Base-by-base conservation (phyloP, 2,797 vertebrate species). In the Sternarchorhynchus goeldii region DNA sequence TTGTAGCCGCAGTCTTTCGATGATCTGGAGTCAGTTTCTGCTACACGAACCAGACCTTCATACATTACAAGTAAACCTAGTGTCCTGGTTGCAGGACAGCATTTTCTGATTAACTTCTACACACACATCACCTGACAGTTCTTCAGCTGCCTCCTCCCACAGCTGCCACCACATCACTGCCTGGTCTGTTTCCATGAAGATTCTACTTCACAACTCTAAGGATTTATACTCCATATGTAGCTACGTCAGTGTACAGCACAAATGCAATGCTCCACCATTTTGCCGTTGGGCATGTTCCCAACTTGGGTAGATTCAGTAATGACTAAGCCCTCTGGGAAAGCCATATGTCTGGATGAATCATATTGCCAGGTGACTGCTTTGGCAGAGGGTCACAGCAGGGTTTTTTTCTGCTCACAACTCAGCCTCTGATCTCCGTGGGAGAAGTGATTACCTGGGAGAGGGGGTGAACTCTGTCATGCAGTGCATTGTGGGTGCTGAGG, bases 261-360 rank as follows among this genome's bases (percentile, higher is more conserved):
- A 66, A 45, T 5, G 58, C 66, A 64, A 25, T 18, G 20, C 32
- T 20, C 8, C 25, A 59, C 10, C 36, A 39, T 64, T 58, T 21
- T 6, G 63, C 31, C 73, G 50, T 39, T 39, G 58, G 73, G 59
- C 60, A 59, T 12, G n/a, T 5, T 57, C 64, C 59, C 41, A 72
- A 21, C 39, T 31, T 67, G 80, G 17, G 66, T 72, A 75, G 58
- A 76, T 81, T 76, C 58, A 81, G 64, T n/a, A 77, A 67, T 79
- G 56, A 79, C 31, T 82, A 82, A 82, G 41, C 71, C 64, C 68
- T 59, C 68, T 79, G 76, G 68, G 79, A 60, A 81, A 56, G 56
- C 75, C 69, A 77, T 83, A 76, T 76, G 73, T 81, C 73, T 71
- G 69, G 57, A 79, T 80, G 74, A 81, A 77, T 85, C 84, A 81